Evolutionary conservation across 2,113 vertebrate species (phyloP).

Genomic region (Labrus mixtus): DNA sequence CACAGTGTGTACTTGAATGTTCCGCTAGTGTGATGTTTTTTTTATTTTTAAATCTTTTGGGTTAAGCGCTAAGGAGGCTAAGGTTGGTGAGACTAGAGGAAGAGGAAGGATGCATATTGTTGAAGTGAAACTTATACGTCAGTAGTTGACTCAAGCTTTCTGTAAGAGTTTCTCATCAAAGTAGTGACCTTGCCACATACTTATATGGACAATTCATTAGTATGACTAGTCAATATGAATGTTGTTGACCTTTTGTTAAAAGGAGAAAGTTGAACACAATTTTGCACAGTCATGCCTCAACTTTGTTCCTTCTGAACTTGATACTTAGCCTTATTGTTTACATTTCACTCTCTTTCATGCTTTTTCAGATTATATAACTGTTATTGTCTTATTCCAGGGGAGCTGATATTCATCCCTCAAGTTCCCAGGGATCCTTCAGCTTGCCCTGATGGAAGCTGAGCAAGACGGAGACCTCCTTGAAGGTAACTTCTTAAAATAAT

Average conservation of each 20-base stretch:
- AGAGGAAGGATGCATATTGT: background rate
- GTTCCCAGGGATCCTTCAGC: slow-evolving; percentile 63
- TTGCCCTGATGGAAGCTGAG: slow-evolving; percentile 72
- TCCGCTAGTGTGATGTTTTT: background rate
- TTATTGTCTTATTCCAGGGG: slow-evolving; percentile 55
- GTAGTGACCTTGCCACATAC: slow-evolving; percentile 16
- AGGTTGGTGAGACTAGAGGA: background rate
- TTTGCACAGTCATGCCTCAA: background rate
- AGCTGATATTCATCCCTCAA: slow-evolving; percentile 57
- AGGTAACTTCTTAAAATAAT: slow-evolving; percentile 69
- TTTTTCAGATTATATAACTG: slow-evolving; percentile 7
- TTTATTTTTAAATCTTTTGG: background rate
- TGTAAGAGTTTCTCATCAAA: background rate
- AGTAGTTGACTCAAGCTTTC: background rate
- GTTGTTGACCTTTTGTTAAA: background rate
- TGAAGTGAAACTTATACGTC: slow-evolving; percentile 43
- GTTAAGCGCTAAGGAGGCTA: background rate
- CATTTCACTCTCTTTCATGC: slow-evolving; percentile 18
- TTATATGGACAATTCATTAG: slow-evolving; percentile 41
- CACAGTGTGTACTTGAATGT: slow-evolving; percentile 6
- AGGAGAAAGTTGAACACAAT: background rate
- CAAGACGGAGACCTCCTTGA: slow-evolving; percentile 75
- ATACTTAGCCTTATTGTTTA: background rate
- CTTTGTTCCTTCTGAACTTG: background rate
- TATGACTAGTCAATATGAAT: slow-evolving; percentile 8